Percentiles rank a stretch among this genome's conserved stretches.
Evolutionary conservation across 2,888 invertebrate species (phyloP).

Genomic region (Beris morrisii): DNA sequence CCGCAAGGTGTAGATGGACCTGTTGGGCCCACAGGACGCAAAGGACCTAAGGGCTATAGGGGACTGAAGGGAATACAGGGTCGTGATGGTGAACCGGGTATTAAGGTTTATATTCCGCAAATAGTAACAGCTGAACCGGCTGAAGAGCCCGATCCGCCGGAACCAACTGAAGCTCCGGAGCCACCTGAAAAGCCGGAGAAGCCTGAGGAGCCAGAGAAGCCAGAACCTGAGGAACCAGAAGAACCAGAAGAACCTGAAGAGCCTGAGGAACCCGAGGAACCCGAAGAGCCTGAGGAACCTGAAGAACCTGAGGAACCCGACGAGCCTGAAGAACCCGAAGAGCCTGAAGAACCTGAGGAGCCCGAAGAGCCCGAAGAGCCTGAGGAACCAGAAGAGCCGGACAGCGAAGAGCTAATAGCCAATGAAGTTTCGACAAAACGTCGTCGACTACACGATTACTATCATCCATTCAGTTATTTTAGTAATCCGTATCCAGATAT

Average conservation of each 20-base stretch:
- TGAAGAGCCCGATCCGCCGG: slow-evolving; percentile 7
- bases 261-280: neutral
- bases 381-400: slow-evolving; percentile 24
- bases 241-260: neutral
- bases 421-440: too few species aligned
- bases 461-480: neutral
- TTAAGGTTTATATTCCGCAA: slow-evolving; percentile 1
- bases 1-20: slow-evolving; percentile 4
- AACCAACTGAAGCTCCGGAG: slow-evolving; percentile 6
- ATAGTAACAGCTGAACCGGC: neutral
- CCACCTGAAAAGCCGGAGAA: neutral
- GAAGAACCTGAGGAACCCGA: neutral
- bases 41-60: neutral
- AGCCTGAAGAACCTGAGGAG: neutral
- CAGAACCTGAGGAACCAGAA: neutral
- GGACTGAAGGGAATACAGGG: slow-evolving; percentile 2
- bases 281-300: slow-evolving; percentile 3
- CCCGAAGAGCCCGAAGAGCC: slow-evolving; percentile 12
- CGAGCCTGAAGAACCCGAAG: slow-evolving; percentile 3
- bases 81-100: slow-evolving; percentile 7
- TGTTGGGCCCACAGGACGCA: neutral
- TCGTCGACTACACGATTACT: too few species aligned
- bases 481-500: slow-evolving; percentile 4
- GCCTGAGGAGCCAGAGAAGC: neutral
- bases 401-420: slow-evolving; percentile 2